These are phyloP conservation scores for Coenobita brevimanus DNA, from an alignment of 1,140 invertebrate genomes.

Conservation along the genomic window DNA sequence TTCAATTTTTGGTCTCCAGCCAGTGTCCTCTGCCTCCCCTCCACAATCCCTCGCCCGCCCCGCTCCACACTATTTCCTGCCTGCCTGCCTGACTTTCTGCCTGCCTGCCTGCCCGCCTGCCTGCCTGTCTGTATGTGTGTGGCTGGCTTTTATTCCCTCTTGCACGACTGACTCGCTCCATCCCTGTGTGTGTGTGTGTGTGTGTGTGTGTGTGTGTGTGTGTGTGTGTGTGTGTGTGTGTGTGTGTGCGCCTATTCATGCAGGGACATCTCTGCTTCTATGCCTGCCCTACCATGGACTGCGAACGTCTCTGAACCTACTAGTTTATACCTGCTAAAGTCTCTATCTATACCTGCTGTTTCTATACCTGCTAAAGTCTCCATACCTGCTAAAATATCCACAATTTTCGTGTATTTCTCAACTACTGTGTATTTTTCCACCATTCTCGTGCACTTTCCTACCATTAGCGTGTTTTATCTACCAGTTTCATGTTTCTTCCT, in stretches of 20 bases:
- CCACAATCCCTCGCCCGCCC: slow-evolving; percentile 24
- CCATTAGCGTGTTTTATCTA: not conserved
- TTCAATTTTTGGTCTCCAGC: slow-evolving; percentile 39
- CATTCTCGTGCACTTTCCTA: not conserved
- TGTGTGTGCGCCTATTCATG: slow-evolving; percentile 1
- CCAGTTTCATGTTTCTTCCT: not conserved
- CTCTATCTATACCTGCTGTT: too few relatives aligned
- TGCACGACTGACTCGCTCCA: not conserved
- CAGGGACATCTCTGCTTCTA: too few relatives aligned
- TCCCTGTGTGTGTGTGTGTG: slow-evolving; percentile 17
- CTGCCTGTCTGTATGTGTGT: too few relatives aligned
- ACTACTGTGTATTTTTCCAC: not conserved
- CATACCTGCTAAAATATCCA: too few relatives aligned
- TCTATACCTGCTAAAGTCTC: too few relatives aligned
- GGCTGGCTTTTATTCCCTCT: too few relatives aligned
- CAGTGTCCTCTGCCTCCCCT: slow-evolving; percentile 20
- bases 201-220: slow-evolving; percentile 32
- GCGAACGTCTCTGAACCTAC: not conserved
- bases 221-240: slow-evolving; percentile 28
- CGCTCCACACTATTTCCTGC: slow-evolving; percentile 39
- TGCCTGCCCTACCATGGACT: too few relatives aligned
- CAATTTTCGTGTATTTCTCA: not conserved
- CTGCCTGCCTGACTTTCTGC: too few relatives aligned
- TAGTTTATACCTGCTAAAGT: too few relatives aligned
- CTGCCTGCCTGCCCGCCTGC: too few relatives aligned